Base-by-base conservation (phyloP, 2,113 vertebrate species). In the Regulus satrapa region DNA sequence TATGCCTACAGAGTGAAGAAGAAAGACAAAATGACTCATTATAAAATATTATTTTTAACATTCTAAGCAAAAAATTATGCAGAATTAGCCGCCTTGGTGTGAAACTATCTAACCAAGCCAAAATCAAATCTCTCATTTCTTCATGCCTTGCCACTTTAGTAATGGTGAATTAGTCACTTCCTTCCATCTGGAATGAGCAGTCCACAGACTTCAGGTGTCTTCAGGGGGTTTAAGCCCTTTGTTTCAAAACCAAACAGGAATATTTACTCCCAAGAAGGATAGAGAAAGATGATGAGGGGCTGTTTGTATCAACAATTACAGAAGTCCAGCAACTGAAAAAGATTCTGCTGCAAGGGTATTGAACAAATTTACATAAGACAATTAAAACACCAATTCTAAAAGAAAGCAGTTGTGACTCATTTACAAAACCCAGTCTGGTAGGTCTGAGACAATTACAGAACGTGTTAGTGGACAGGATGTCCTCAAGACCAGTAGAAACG, bases 401-500 rank as follows among this genome's bases (percentile, higher is more conserved):
- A 89, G 24, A 64, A 59, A 77, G 24, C 6, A 10, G 20, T 23
- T 49, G 5, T 34, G 14, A 51, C 14, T 46, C 31, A 8, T 20
- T 61, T 40, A 52, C 49, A 21, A 56, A 88, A 78, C 31, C 11
- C 2, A 31, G 0, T 23, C 18, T 24, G 6, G 5, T 6, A 73
- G 26, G 9, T 18, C 49, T 45, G 26, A 80, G n/a, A 52, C 28
- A 40, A 31, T 41, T 21, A 18, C 14, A 51, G 23, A 45, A 71
- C 0, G 0, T 15, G 14, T 23, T 9, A 52, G 31, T 31, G 19
- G 31, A 45, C 1, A 0, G 31, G 82, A 45, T 5, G 7, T 15
- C 18, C 31, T n/a, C 10, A 55, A 46, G 10, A 32, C 19, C 32
- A 12, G 1, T 34, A 12, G 31, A 46, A 64, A 9, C 10, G 1